Conservation (phyloP, 1,140 invertebrate species). For the Lerema accius region DNA sequence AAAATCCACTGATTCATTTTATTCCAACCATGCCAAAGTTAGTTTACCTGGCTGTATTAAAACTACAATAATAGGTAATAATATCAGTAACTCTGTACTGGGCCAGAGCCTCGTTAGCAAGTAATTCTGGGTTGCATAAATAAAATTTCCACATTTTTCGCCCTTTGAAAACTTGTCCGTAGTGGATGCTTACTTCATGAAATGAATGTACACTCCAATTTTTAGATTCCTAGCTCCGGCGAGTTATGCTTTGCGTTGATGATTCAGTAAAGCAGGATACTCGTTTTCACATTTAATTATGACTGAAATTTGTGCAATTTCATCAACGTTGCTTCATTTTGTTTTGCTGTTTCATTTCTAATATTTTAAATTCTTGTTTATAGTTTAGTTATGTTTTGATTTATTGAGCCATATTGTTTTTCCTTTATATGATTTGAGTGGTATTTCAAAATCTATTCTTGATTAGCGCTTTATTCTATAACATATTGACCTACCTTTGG, state of each 20-base stretch:
- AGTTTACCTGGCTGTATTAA: slow-evolving; percentile 8
- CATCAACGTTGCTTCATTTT: background rate
- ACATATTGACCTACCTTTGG: too few relatives aligned
- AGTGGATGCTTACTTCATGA: slow-evolving; percentile 31
- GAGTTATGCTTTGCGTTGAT: slow-evolving; percentile 19
- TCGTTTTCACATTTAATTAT: slow-evolving; percentile 20
- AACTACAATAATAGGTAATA: slow-evolving; percentile 27
- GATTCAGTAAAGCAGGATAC: slow-evolving; percentile 12
- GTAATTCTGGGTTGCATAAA: slow-evolving; percentile 27
- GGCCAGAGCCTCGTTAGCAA: slow-evolving; percentile 27
- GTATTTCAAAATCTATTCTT: too few relatives aligned
- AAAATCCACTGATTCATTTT: background rate
- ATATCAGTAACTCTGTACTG: slow-evolving; percentile 20
- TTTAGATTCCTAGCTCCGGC: slow-evolving; percentile 28
- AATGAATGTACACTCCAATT: slow-evolving; percentile 34
- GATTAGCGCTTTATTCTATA: too few relatives aligned
- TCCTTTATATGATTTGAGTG: too few relatives aligned
- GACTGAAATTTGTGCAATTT: slow-evolving; percentile 14
- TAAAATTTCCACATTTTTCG: slow-evolving; percentile 35
- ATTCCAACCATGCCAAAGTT: slow-evolving; percentile 8
- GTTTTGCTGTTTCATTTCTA: background rate
- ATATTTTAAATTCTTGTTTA: too few relatives aligned
- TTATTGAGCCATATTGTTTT: too few relatives aligned
- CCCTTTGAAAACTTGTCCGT: slow-evolving; percentile 31
- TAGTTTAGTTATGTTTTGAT: too few relatives aligned